phyloP scores from a whole-genome alignment of 2,888 invertebrate species.

The Polydrusus tereticollis region DNA sequence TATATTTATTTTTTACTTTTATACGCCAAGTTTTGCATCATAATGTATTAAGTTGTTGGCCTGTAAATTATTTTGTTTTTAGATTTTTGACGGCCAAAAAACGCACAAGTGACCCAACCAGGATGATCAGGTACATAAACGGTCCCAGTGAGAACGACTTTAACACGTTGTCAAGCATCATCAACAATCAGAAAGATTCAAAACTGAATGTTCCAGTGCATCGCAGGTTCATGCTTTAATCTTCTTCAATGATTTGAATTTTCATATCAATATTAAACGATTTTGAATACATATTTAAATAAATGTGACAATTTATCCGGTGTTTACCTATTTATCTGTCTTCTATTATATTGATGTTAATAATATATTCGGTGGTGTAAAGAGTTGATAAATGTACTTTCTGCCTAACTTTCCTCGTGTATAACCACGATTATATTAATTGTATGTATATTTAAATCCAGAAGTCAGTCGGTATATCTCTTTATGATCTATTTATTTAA shows the following conservation, averaged over 20 bases:
- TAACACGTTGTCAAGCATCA: slow-evolving; percentile 73
- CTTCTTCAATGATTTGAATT: neutral
- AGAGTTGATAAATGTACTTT: neutral
- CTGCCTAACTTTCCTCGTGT: slow-evolving; percentile 10
- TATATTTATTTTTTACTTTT: neutral
- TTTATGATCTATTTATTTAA: slow-evolving; percentile 39
- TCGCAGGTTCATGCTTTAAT: slow-evolving; percentile 75
- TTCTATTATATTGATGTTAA: neutral
- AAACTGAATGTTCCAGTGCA: slow-evolving; percentile 70
- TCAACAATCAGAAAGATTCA: slow-evolving; percentile 69
- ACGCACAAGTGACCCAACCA: slow-evolving; percentile 65
- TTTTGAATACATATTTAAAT: neutral
- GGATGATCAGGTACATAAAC: slow-evolving; percentile 64
- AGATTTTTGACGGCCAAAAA: slow-evolving; percentile 68
- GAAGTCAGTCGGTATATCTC: slow-evolving; percentile 41
- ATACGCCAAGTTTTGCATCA: neutral
- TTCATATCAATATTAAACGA: slow-evolving; percentile 16
- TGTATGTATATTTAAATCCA: slow-evolving; percentile 15
- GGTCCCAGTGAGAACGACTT: slow-evolving; percentile 70
- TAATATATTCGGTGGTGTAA: slow-evolving; percentile 17
- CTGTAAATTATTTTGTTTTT: neutral
- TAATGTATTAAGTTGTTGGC: neutral
- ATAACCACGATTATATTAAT: slow-evolving; percentile 17
- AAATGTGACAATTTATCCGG: neutral
- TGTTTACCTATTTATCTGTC: neutral